Evolutionary conservation across 1,140 invertebrate genomes (phyloP).

Genomic region (Ceratoteleas bidentatus): DNA sequence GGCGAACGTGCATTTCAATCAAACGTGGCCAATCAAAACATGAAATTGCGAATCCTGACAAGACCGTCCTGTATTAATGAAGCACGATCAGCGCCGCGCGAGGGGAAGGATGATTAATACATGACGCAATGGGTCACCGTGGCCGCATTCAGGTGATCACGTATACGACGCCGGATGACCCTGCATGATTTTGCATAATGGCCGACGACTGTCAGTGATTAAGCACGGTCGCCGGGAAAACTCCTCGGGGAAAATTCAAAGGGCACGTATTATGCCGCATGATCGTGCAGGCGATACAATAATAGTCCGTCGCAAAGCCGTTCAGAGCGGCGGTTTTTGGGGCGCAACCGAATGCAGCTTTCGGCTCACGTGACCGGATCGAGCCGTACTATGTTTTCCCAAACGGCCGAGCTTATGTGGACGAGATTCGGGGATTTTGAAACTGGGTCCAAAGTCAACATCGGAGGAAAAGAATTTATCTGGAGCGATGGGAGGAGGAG

Average conservation of each 20-base stretch:
- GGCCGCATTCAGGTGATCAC: constrained; percentile 34
- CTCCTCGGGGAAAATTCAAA: constrained; percentile 34
- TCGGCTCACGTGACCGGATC: no score
- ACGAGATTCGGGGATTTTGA: no score
- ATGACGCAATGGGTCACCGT: constrained; percentile 29
- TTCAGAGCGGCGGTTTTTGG: constrained; percentile 20
- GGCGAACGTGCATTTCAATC: not conserved
- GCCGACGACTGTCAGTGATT: constrained; percentile 24
- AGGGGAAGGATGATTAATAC: constrained; percentile 38
- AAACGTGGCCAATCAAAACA: constrained; percentile 1
- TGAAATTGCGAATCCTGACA: constrained; percentile 2
- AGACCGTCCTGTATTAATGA: constrained; percentile 20
- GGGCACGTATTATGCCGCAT: constrained; percentile 39
- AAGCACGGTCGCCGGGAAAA: constrained; percentile 40
- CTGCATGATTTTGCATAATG: constrained; percentile 56
- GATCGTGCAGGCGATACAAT: constrained; percentile 51
- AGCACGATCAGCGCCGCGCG: not conserved
- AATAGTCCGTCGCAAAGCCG: constrained; percentile 31
- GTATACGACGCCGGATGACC: constrained; percentile 36
- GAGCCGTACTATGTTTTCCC: no score
- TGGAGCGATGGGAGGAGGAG: no score
- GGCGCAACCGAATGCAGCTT: no score
- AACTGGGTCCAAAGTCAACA: no score
- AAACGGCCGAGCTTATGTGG: no score
- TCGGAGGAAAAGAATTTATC: no score